Conservation (phyloP, 1,140 invertebrate genomes). For the Scaptomyza hsui region DNA sequence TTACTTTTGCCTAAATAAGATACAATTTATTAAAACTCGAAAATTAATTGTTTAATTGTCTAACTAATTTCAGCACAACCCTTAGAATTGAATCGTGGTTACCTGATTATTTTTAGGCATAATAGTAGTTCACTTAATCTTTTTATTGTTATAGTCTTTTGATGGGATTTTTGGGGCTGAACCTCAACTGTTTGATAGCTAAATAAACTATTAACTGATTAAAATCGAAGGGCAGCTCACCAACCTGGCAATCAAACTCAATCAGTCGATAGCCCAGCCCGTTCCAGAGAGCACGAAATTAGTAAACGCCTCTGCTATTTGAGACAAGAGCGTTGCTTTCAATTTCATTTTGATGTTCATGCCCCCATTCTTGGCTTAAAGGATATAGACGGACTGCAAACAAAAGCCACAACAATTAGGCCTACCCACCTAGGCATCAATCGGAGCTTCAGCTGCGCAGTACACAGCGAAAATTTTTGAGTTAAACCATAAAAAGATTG, state of each 20-base stretch:
- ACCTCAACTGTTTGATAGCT: slow-evolving; percentile 38
- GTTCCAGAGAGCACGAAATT: slow-evolving; percentile 58
- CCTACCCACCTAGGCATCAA: slow-evolving; percentile 52
- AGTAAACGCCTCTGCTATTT: slow-evolving; percentile 72
- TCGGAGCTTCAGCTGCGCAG: slow-evolving; percentile 37
- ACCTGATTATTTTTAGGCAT: too few relatives aligned
- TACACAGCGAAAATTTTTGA: slow-evolving; percentile 21
- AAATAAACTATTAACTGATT: slow-evolving; percentile 82
- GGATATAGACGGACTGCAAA: slow-evolving; percentile 42
- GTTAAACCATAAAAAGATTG: background rate
- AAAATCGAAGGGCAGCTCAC: slow-evolving; percentile 60
- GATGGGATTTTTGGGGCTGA: slow-evolving; percentile 5
- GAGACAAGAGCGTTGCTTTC: slow-evolving; percentile 50
- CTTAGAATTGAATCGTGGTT: too few relatives aligned
- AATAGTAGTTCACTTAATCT: background rate
- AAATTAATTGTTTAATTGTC: too few relatives aligned
- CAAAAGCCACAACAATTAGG: slow-evolving; percentile 61
- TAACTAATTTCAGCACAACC: too few relatives aligned
- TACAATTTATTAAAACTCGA: too few relatives aligned
- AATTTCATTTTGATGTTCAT: slow-evolving; percentile 64
- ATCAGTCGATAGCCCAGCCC: slow-evolving; percentile 29
- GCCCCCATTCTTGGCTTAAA: slow-evolving; percentile 26
- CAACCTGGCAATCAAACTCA: slow-evolving; percentile 67
- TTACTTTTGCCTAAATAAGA: too few relatives aligned
- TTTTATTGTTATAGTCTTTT: slow-evolving; percentile 2